Percentiles rank a stretch among this genome's conserved stretches.
Evolutionary conservation across 2,113 vertebrate genomes (phyloP).

Genomic region (Channa maculata): DNA sequence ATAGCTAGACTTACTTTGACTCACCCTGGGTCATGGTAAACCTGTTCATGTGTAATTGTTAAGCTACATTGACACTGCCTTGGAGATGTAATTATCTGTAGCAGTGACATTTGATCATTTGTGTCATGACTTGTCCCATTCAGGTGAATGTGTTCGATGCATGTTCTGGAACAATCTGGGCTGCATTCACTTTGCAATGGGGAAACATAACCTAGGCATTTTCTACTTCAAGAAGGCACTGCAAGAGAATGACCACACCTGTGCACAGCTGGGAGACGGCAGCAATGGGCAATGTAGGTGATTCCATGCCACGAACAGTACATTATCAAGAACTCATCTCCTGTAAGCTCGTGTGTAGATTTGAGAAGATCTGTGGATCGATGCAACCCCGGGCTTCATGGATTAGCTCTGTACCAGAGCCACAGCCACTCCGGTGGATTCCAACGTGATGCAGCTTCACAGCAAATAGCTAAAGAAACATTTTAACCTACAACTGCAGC

Average conservation of each 20-base stretch:
- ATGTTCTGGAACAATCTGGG: constrained; percentile 99
- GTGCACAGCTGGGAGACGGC: constrained; percentile 89
- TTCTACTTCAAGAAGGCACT: constrained; percentile 99
- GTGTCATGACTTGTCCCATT: neutral
- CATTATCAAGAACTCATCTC: neutral
- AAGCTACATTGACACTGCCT: too few relatives aligned
- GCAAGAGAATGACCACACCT: constrained; percentile 96
- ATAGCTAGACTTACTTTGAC: neutral
- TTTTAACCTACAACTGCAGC: too few relatives aligned
- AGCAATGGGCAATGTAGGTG: constrained; percentile 88
- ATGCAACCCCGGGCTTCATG: neutral
- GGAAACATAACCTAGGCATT: constrained; percentile 97
- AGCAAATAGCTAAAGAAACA: neutral
- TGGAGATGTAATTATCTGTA: neutral
- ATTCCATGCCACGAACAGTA: too few relatives aligned
- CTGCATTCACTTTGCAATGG: constrained; percentile 99
- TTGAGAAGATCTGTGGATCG: neutral
- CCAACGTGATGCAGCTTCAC: neutral
- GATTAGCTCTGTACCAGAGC: too few relatives aligned
- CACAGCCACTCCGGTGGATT: neutral
- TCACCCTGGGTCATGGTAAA: too few relatives aligned
- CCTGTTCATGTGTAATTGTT: too few relatives aligned
- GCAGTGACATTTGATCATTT: neutral
- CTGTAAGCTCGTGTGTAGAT: neutral
- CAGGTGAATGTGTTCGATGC: constrained; percentile 96